phyloP scores from a whole-genome alignment of 2,888 invertebrate species.

The Thyatira batis region DNA sequence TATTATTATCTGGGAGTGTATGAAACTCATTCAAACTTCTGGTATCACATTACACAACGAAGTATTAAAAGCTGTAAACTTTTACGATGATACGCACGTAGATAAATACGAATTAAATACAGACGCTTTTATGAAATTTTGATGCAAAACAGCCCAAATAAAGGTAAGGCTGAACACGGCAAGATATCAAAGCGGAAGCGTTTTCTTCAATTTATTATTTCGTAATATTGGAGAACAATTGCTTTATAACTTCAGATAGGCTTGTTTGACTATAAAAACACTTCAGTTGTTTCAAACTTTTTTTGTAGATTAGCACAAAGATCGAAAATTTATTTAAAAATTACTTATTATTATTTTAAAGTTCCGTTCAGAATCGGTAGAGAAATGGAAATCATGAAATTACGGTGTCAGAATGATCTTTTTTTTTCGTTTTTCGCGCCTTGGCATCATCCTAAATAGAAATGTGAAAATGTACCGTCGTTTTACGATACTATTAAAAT shows the following conservation, averaged over 20 bases:
- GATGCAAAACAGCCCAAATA: constrained; percentile 26
- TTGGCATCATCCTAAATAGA: constrained; percentile 20
- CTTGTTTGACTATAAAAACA: too few relatives aligned
- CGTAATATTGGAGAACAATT: too few relatives aligned
- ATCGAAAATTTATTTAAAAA: too few relatives aligned
- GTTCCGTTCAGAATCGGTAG: too few relatives aligned
- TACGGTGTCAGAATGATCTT: too few relatives aligned
- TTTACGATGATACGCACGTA: constrained; percentile 30
- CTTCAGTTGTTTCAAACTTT: too few relatives aligned
- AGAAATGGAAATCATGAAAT: too few relatives aligned
- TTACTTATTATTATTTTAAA: too few relatives aligned
- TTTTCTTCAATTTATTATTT: constrained; percentile 10
- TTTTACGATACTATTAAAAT: constrained; percentile 26
- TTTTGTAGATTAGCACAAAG: too few relatives aligned
- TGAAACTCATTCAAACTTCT: background rate
- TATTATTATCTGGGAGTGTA: background rate
- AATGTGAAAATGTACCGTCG: constrained; percentile 19
- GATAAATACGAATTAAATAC: constrained; percentile 33
- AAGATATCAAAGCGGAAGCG: constrained; percentile 14
- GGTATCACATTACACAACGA: background rate
- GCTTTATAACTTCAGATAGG: too few relatives aligned
- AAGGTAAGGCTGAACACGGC: constrained; percentile 8
- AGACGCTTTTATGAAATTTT: constrained; percentile 33
- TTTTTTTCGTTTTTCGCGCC: too few relatives aligned
- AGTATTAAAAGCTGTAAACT: constrained; percentile 14